Base-by-base conservation (phyloP, 2,888 invertebrate species). In the Drosophila eohydei region DNA sequence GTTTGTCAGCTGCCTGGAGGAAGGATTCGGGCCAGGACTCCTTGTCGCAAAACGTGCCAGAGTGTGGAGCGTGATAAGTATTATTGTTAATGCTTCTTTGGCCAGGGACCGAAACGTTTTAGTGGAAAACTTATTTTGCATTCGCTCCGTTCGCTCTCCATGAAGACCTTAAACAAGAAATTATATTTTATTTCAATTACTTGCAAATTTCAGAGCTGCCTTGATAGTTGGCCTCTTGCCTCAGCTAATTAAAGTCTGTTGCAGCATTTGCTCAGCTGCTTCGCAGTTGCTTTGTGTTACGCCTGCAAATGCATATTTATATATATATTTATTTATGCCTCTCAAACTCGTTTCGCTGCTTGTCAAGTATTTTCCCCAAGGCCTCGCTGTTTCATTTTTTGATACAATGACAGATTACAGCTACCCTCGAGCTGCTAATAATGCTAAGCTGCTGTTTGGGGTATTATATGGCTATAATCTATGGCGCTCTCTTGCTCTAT, bases 61-160 rank as follows among this genome's bases (percentile, higher is more conserved):
- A 80, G 83, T 82, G 86, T 78, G 69, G 71, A 85, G 81, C 71
- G 75, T 83, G 86, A 88, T 83, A 83, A 88, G 88, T 83, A 83
- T 74, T 88, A 88, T 85, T 80, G 83, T 83, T 73, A 80, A 82
- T 82, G 87, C 78, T 66, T 64, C 80, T 74, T 77, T 61, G 32
- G 71, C 56, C 62, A 9, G 40, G 66, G 59, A 63, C 32, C 32
- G 46, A 66, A 75, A 56, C 67, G 56, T 61, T 64, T 74, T 62
- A 61, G 50, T 61, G 43, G 50, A 52, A 46, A 70, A 71, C 75
- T 77, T 65, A 56, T 41, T 67, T 72, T 62, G 74, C 64, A 52
- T 69, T 56, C 61, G 38, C 36, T 21, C 3, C 43, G 12, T 28
- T 44, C 44, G 26, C 12, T 44, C 44, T 26, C 44, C 12, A 64